Conservation (phyloP, 1,140 invertebrate species). For the Homarus americanus region DNA sequence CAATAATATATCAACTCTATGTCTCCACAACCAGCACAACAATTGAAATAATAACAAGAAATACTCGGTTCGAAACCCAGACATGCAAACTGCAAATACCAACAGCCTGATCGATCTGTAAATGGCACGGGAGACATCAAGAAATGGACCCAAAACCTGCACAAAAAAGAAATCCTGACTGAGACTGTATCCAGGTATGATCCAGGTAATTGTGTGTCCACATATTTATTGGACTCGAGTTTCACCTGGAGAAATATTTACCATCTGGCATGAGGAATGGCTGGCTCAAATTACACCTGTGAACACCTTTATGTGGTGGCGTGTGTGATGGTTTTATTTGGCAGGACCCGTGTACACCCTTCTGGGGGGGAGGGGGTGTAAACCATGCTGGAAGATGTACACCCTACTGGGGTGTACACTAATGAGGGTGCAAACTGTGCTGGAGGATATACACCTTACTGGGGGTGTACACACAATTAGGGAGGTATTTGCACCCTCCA, state of each 20-base stretch:
- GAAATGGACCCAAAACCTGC: neutral
- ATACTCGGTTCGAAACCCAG: too few relatives aligned
- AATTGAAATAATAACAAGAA: neutral
- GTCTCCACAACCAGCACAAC: neutral
- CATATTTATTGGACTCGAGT: neutral
- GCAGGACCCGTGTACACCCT: too few relatives aligned
- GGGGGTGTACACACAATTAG: too few relatives aligned
- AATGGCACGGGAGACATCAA: neutral
- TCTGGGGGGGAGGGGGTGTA: too few relatives aligned
- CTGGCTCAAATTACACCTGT: neutral
- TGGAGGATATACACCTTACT: too few relatives aligned
- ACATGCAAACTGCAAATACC: neutral
- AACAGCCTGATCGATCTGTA: neutral
- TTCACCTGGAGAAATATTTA: neutral
- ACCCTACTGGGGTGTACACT: too few relatives aligned
- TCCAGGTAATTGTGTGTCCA: neutral
- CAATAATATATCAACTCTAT: neutral
- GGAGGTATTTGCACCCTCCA: too few relatives aligned
- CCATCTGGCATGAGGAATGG: neutral
- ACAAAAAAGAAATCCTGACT: neutral
- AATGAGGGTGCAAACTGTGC: too few relatives aligned
- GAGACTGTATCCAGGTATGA: neutral
- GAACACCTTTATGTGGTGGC: neutral
- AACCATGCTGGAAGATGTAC: too few relatives aligned
- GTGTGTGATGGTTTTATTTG: neutral